A percentile compares a stretch with the other conserved stretches of the same genome.
phyloP scores from a whole-genome alignment of 2,888 invertebrate species.

The Tortricodes alternella region DNA sequence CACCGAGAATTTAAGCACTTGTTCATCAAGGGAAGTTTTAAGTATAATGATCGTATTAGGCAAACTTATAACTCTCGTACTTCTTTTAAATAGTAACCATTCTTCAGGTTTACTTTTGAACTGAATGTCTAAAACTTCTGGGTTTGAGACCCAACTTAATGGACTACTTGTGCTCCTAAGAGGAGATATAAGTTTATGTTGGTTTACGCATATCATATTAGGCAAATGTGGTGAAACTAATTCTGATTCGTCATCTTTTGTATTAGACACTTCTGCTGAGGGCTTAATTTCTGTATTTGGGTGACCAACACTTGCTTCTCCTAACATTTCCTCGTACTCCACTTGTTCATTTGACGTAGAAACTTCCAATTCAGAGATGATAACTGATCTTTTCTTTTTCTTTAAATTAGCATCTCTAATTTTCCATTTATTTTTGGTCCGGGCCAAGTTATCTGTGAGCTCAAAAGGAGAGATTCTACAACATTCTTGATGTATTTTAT shows the following conservation, averaged over 20 bases:
- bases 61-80: constrained; percentile 43
- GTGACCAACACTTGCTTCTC: constrained; percentile 45
- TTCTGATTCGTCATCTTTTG: constrained; percentile 32
- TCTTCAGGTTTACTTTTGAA: constrained; percentile 36
- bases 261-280: constrained; percentile 33
- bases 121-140: constrained; percentile 16
- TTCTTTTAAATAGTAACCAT: constrained; percentile 41
- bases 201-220: constrained; percentile 49
- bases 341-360: constrained; percentile 6
- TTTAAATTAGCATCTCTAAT: constrained; percentile 35
- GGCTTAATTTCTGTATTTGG: constrained; percentile 56
- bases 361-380: constrained; percentile 33
- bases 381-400: constrained; percentile 3
- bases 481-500: constrained; percentile 55
- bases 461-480: constrained; percentile 62
- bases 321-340: constrained; percentile 33
- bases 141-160: constrained; percentile 37
- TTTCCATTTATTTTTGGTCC: constrained; percentile 60
- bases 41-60: constrained; percentile 50
- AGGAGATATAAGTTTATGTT: constrained; percentile 55
- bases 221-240: constrained; percentile 42
- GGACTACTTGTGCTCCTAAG: constrained; percentile 41
- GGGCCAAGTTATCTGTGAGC: constrained; percentile 52
- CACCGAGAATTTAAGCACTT: constrained; percentile 54
- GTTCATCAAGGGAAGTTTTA: constrained; percentile 43